phyloP scores from a whole-genome alignment of 2,113 vertebrate species.

The Lepus americanus region DNA sequence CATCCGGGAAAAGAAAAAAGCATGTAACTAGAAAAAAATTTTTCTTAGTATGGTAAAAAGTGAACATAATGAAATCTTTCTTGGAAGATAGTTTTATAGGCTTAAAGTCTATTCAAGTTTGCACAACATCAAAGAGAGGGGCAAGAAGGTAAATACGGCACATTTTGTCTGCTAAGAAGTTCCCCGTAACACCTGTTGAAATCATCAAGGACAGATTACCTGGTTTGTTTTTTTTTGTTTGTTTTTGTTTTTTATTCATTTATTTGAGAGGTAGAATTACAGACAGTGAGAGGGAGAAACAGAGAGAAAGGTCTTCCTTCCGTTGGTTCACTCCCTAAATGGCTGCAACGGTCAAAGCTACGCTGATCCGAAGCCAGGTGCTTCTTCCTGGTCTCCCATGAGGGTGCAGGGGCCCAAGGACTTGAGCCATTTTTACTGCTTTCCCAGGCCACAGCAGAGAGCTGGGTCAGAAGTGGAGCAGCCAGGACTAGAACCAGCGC shows the following conservation, averaged over 20 bases:
- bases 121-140: background rate
- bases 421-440: no score
- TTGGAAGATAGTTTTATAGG: background rate
- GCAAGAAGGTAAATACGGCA: background rate
- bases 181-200: conserved; percentile 22
- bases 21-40: background rate
- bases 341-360: no score
- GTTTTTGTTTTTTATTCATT: background rate
- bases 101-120: conserved; percentile 22
- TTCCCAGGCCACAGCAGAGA: background rate
- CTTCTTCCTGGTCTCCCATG: no score
- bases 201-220: conserved; percentile 3
- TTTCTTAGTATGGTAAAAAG: conserved; percentile 9
- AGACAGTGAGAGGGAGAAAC: no score
- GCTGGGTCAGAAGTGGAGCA: no score
- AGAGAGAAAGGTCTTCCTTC: no score
- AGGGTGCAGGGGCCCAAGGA: no score
- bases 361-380: no score
- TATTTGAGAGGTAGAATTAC: no score
- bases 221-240: background rate
- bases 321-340: no score
- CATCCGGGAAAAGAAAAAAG: conserved; percentile 15
- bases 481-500: no score
- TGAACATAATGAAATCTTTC: background rate
- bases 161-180: conserved; percentile 1